These are phyloP conservation scores for Coelinius sp. DNA, from an alignment of 2,888 invertebrate species.

Conservation along the genomic window DNA sequence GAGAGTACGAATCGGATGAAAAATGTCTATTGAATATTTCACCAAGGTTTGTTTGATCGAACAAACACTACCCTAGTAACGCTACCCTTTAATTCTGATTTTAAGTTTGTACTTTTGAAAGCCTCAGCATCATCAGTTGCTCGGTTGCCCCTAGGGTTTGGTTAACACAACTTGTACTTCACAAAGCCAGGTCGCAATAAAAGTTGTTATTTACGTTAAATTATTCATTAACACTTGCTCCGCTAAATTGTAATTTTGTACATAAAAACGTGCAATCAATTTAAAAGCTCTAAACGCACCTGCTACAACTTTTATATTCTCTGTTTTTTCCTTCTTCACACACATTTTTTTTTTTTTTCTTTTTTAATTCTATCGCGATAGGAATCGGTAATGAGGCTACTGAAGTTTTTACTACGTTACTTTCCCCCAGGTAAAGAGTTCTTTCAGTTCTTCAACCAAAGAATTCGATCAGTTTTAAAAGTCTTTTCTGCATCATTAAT, in stretches of 20 bases:
- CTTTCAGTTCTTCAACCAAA: constrained; percentile 5
- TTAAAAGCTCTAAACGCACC: constrained; percentile 70
- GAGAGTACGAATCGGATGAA: neutral
- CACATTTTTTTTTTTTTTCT: constrained; percentile 20
- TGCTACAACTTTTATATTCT: constrained; percentile 44
- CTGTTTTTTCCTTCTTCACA: constrained; percentile 24
- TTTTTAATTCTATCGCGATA: constrained; percentile 32
- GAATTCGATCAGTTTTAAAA: constrained; percentile 15
- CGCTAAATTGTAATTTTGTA: constrained; percentile 29
- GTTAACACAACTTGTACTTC: constrained; percentile 1
- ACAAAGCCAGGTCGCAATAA: neutral
- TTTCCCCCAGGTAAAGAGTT: constrained; percentile 77
- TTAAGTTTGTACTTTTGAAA: neutral
- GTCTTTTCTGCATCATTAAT: constrained; percentile 21
- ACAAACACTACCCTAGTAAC: constrained; percentile 28
- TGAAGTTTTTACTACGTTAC: constrained; percentile 80
- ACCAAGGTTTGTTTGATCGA: constrained; percentile 19
- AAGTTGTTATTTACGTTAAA: constrained; percentile 26
- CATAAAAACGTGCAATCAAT: constrained; percentile 60
- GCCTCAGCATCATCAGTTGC: neutral
- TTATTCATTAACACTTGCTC: constrained; percentile 30
- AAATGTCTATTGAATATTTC: neutral
- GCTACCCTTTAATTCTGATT: neutral
- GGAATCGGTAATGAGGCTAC: constrained; percentile 74
- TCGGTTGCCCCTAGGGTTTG: neutral